Evolutionary conservation across 2,797 vertebrate genomes (phyloP).

Genomic region (Poeciliopsis gracilis): DNA sequence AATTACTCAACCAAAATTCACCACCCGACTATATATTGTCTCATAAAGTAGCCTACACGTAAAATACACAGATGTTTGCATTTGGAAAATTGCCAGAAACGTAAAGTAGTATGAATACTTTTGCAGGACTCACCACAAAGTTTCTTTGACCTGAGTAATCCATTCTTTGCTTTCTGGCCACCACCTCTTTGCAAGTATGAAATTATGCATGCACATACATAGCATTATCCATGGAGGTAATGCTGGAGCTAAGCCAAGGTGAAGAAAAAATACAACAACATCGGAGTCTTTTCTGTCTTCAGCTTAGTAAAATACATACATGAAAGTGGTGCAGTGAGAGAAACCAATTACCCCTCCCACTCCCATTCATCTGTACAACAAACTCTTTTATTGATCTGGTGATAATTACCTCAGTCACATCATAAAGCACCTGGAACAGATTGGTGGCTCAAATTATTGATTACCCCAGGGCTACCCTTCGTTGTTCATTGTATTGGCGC

Average conservation of each 20-base stretch:
- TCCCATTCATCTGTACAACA: conserved; percentile 74
- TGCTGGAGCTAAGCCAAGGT: conserved; percentile 51
- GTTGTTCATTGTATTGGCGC: conserved; percentile 76
- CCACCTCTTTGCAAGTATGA: conserved; percentile 57
- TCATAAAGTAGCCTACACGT: neutral
- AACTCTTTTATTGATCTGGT: conserved; percentile 82
- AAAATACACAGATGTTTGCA: neutral
- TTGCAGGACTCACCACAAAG: neutral
- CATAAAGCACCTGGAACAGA: conserved; percentile 85
- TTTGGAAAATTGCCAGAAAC: neutral
- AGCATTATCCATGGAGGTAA: conserved; percentile 56
- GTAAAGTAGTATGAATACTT: neutral
- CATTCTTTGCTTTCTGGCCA: conserved; percentile 45
- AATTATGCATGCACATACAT: conserved; percentile 72
- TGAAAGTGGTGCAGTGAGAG: conserved; percentile 68
- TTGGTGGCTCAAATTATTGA: conserved; percentile 83
- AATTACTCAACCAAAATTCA: too few relatives aligned
- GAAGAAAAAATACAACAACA: conserved; percentile 29
- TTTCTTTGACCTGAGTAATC: conserved; percentile 14
- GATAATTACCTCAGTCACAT: conserved; percentile 86
- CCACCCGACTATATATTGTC: neutral
- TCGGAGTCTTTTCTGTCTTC: conserved; percentile 48
- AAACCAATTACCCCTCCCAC: conserved; percentile 77
- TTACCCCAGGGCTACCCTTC: conserved; percentile 76
- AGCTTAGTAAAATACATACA: conserved; percentile 69